A percentile compares a stretch with the other conserved stretches of the same genome.
These are phyloP conservation scores for Drosophila baimaii DNA, from an alignment of 1,140 invertebrate genomes.

Conservation along the genomic window DNA sequence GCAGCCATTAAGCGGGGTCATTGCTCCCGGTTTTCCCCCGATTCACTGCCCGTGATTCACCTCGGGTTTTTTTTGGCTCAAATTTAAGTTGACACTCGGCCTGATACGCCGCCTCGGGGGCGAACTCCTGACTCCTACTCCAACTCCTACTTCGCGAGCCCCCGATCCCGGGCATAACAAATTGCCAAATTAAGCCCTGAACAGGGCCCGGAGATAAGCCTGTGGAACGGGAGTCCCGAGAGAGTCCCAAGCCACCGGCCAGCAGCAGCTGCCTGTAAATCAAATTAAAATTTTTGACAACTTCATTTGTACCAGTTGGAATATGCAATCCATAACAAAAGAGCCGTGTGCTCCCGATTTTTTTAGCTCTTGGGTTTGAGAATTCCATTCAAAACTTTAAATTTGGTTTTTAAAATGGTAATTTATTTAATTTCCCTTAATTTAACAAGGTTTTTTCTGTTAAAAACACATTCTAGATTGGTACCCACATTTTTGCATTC, in stretches of 20 bases:
- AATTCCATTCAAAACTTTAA: not conserved
- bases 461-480: not conserved
- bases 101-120: conserved; percentile 49
- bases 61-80: conserved; percentile 15
- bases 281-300: conserved; percentile 81
- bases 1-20: conserved; percentile 67
- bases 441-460: not conserved
- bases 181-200: conserved; percentile 76
- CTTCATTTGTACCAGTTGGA: conserved; percentile 69
- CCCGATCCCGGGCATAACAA: conserved; percentile 56
- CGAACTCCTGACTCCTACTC: not conserved
- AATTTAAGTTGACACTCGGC: conserved; percentile 75
- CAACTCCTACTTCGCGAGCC: not conserved
- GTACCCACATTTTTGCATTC: not conserved
- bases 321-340: conserved; percentile 15
- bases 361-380: no score
- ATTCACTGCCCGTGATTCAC: conserved; percentile 31
- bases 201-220: conserved; percentile 53
- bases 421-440: not conserved
- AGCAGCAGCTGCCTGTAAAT: conserved; percentile 64
- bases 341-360: conserved; percentile 4
- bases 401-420: not conserved
- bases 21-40: conserved; percentile 47
- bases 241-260: not conserved
- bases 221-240: conserved; percentile 7